Percentiles rank a stretch among this genome's conserved stretches.
These are phyloP conservation scores for Parnassius glacialis DNA, from an alignment of 2,888 invertebrate species.

Conservation along the genomic window DNA sequence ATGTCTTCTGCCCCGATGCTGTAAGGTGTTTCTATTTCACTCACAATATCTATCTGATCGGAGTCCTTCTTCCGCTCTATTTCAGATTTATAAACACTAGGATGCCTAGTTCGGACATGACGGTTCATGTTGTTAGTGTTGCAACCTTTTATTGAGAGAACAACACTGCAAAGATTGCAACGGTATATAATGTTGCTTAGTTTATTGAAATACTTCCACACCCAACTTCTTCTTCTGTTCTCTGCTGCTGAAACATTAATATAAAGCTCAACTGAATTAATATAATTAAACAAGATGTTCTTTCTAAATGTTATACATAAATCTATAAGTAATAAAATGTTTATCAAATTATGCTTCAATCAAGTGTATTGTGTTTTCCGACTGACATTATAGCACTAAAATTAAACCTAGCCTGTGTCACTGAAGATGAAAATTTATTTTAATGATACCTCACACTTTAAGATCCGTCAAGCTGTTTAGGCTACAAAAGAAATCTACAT, in stretches of 20 bases:
- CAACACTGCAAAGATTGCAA: slow-evolving; percentile 65
- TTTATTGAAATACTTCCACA: slow-evolving; percentile 73
- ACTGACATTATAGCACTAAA: no score
- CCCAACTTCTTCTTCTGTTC: slow-evolving; percentile 58
- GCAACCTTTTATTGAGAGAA: slow-evolving; percentile 71
- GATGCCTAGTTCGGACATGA: slow-evolving; percentile 63
- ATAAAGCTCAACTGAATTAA: neutral
- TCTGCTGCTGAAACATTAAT: slow-evolving; percentile 38
- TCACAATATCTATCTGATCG: slow-evolving; percentile 17
- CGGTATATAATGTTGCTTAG: slow-evolving; percentile 66
- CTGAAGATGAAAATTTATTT: no score
- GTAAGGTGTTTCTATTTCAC: slow-evolving; percentile 10
- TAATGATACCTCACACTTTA: no score
- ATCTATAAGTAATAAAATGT: neutral
- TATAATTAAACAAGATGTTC: neutral
- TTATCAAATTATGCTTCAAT: no score
- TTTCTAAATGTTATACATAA: no score
- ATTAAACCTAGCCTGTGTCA: no score
- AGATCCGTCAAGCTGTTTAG: no score
- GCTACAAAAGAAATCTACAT: no score
- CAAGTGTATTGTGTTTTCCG: no score
- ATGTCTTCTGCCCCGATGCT: slow-evolving; percentile 49
- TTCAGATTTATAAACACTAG: slow-evolving; percentile 53
- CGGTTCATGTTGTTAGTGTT: slow-evolving; percentile 75
- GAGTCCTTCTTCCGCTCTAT: slow-evolving; percentile 39